Evolutionary conservation across 1,140 invertebrate species (phyloP).

Genomic region (Melitaea cinxia): DNA sequence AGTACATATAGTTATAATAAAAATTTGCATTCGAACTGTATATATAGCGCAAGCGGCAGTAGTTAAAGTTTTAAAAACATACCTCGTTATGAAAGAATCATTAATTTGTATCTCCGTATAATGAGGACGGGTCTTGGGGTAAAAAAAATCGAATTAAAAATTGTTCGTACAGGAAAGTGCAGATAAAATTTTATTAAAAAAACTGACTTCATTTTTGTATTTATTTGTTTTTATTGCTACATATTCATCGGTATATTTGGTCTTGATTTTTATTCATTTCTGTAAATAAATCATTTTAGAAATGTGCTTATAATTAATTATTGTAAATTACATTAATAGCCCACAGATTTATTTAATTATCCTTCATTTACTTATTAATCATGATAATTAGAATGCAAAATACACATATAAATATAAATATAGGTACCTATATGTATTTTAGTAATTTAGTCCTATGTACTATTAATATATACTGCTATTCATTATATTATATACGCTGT

Average conservation of each 20-base stretch:
- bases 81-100: conserved; percentile 1
- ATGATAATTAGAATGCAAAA: no score
- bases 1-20: no score
- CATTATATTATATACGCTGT: no score
- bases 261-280: neutral
- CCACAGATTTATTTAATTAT: no score
- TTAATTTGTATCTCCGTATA: conserved; percentile 4
- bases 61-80: neutral
- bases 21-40: neutral
- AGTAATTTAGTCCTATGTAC: no score
- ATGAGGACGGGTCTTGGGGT: neutral
- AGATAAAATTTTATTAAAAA: conserved; percentile 5
- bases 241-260: neutral
- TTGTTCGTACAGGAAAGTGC: neutral
- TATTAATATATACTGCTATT: no score
- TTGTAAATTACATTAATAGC: no score
- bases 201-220: neutral
- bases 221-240: conserved; percentile 5
- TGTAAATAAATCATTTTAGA: no score
- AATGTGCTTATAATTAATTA: no score
- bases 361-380: no score
- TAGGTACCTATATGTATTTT: no score
- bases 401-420: no score
- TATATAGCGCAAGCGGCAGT: neutral
- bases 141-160: conserved; percentile 8